Evolutionary conservation across 2,888 invertebrate species (phyloP), one percentile per base, ranked within the genome.

Genomic region (Epirrhoe tristata): DNA sequence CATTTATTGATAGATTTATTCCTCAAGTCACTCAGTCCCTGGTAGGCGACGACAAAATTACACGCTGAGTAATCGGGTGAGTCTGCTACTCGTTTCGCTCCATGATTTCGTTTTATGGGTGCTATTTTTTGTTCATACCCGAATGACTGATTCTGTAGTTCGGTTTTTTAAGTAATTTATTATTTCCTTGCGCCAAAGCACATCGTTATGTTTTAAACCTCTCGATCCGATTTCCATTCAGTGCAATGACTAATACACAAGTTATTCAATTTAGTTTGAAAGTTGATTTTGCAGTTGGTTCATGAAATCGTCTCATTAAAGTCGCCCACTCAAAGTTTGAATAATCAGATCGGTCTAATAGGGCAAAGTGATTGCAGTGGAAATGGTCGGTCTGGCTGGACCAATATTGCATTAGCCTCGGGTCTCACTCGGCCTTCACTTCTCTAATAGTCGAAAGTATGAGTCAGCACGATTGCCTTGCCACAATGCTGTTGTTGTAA

Each of bases 1-100:
- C 87, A 90, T 90, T 88, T 90, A 89, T 88, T 79, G 89, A 90
- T 88, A 87, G 86, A 87, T 87, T 89, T 90, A 90, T 90, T 84
- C 76, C 79, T 82, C 75, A 78, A 84, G 81, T 79, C 78, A 76
- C 79, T 80, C 73, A 81, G 84, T 79, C 79, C 78, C 76, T 78
- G 75, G 78, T 79, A 78, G 74, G 78, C 81, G 78, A 82, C 81
- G 85, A 88, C 88, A 76, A 88, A 91, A 91, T 91, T 90, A 89
- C 85, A 83, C 84, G 81, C 82, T 90, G 91, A 91, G 88, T 89
- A 91, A 91, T 87, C 86, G 85, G 82, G 81, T 88, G 89, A 89
- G 86, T 89, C 85, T 82, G 82, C 79, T 78, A 73, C 79, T 83
- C 85, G 89, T 85, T 80, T 82, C 87, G 85, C 81, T 86, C 77